Evolutionary conservation across 2,888 invertebrate genomes (phyloP), one percentile per base, ranked within the genome.

Genomic region (Phasia obesa): DNA sequence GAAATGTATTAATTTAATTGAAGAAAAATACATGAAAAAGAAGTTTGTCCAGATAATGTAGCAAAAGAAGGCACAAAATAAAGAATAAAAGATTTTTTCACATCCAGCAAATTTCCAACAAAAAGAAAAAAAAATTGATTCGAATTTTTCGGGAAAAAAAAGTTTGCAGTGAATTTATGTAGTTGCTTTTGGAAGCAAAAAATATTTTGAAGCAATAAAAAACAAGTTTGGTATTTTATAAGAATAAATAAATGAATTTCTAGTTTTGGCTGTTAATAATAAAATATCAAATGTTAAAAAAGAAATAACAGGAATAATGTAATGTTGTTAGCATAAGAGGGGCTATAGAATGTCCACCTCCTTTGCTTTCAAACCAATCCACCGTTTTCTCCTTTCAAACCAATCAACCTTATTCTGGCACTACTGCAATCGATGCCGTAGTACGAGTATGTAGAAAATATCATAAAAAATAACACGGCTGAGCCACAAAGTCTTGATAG

Each of bases 31-130:
- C 6, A 42, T 31, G 27, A 35, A 69, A 67, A 67, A 44, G 31
- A 44, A 25, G 17, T 67, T 76, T 55, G 3, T 13, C 1, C 23
- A 62, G 23, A 55, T 47, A 69, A 49, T 35, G 13, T 42, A 81
- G 38, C 70, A 77, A 84, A 64, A 81, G 62, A 57, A 69, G 67
- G 71, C 62, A 31, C 55, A 80, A 80, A 65, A 77, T 59, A 77
- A 64, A 78, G 65, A 73, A 49, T 21, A 69, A 75, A 71, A 60
- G 11, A 59, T 57, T 76, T 78, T 71, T 69, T 76, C 59, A 69
- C 60, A 62, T 49, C 35, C 60, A 62, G 38, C 35, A 51, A 31
- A 19, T 44, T 35, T 13, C 42, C 51, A 38, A 67, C 25, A 42
- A 51, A 13, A 65, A 59, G 53, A 67, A 2, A 51, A 70, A 42